Base-by-base conservation (phyloP, 2,888 invertebrate species). In the Eulithis testata region DNA sequence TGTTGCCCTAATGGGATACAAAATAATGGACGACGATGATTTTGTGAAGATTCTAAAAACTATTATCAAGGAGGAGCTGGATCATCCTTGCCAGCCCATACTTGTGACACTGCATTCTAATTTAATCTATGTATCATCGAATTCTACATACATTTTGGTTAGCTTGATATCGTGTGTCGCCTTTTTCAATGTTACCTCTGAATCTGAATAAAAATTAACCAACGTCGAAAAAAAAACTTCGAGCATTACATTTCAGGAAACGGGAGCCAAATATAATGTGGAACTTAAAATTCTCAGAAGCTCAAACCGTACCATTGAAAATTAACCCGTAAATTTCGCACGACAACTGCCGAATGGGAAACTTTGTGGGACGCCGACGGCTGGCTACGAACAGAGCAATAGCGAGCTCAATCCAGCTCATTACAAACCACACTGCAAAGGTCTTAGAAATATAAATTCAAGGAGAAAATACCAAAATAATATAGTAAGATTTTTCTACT, bases 281-380 rank as follows among this genome's bases (percentile, higher is more conserved):
- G 76, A 87, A 86, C 85, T 87, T 86, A 85, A 90, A 89, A 89
- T 88, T 86, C 83, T 80, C 82, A 83, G 82, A 81, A 84, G 82
- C 88, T 87, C 86, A 85, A 85, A 86, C 86, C 83, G 78, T 84
- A 81, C 86, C 84, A 90, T 88, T 91, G 90, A 90, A 92, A 91
- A 92, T 93, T 91, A 91, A 91, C 87, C 89, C 90, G 91, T 92
- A 92, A 91, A 92, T 92, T 92, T 90, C 81, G 78, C 78, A 88
- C 89, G 90, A 91, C 91, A 91, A 91, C 85, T 88, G 89, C 89
- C 86, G 87, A 88, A 88, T 85, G 83, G 84, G 77, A 86, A 93
- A 93, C 82, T 93, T 92, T 88, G 84, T 75, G 80, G 86, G 88
- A 90, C 90, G 90, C 90, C 92, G 83, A 79, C 86, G 91, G 91